Evolutionary conservation across 2,888 invertebrate genomes (phyloP), one percentile per base, ranked within the genome.

Genomic region (Lordiphosa fenestrarum): DNA sequence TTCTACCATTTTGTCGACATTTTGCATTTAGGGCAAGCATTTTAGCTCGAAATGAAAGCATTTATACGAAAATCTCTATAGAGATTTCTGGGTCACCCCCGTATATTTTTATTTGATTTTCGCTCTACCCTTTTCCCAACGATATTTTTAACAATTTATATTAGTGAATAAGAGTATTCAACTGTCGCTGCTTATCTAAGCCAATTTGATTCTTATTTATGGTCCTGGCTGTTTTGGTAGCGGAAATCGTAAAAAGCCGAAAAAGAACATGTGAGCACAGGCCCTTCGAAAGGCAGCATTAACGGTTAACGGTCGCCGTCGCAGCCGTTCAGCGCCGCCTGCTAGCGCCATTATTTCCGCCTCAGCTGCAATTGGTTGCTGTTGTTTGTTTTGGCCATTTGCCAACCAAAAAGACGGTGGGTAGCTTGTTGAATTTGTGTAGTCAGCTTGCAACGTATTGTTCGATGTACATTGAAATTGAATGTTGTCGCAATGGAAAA

Each of bases 171-270:
- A 54, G 54, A 6, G 67, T 33, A 53, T 47, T 3, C 2, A 15
- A 13, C 1, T 6, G 15, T n/a, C 35, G n/a, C 38, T 10, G 6
- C 12, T 4, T 6, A 30, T 5, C 6, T 6, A 30, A 9, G 4
- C 0, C 19, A 1, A 0, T 1, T 1, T 38, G 21, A 19, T 7
- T 12, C 4, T 42, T 13, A 23, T 48, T 15, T 44, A 33, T 19
- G 15, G 40, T 53, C 25, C 12, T 35, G 7, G 12, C 13, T 48
- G 44, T 49, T 56, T 10, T 10, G 12, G 44, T 21, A 36, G 10
- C 66, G 73, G 66, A 69, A 73, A 50, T 56, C 38, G 36, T 53
- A 15, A 19, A 66, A 51, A 19, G 23, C 19, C 6, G 2, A 44
- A 40, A 37, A 44, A 40, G 25, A 21, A 10, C 40, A 33, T 25